phyloP scores from a whole-genome alignment of 2,888 invertebrate species.

The Tromatobia lineatoria region DNA sequence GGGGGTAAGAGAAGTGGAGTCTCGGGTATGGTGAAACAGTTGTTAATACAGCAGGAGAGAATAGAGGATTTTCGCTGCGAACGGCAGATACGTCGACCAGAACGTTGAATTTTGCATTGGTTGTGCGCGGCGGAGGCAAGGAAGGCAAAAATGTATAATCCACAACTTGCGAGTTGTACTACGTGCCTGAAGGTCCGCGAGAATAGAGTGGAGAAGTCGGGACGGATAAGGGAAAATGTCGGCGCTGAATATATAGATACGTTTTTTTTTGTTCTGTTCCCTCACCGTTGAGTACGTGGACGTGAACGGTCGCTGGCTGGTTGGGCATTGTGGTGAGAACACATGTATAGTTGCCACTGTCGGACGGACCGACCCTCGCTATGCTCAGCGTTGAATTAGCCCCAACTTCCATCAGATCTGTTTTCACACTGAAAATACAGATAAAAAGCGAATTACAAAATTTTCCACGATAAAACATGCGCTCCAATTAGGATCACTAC shows the following conservation, averaged over 20 bases:
- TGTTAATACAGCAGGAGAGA: constrained; percentile 5
- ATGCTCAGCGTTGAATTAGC: constrained; percentile 86
- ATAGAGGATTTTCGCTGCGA: constrained; percentile 25
- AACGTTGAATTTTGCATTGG: constrained; percentile 37
- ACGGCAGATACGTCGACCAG: constrained; percentile 22
- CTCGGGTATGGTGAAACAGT: constrained; percentile 8
- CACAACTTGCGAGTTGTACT: constrained; percentile 10
- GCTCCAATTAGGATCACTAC: constrained; percentile 37
- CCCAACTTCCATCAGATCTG: constrained; percentile 86
- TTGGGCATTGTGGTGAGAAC: constrained; percentile 85
- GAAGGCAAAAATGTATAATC: constrained; percentile 35
- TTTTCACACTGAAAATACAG: constrained; percentile 84
- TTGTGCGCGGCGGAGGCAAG: background rate
- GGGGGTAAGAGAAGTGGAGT: constrained; percentile 15
- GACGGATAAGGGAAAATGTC: background rate
- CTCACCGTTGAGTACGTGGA: constrained; percentile 87
- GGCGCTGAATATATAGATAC: constrained; percentile 11
- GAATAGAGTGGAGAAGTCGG: background rate
- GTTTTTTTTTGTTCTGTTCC: constrained; percentile 31
- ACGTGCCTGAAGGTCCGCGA: background rate
- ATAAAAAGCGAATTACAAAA: constrained; percentile 49
- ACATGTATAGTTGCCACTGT: constrained; percentile 87
- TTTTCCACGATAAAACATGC: constrained; percentile 3
- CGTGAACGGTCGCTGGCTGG: constrained; percentile 86
- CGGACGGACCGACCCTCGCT: constrained; percentile 85